Conservation (phyloP, 2,888 invertebrate genomes). For the Lasioglossum calceatum region DNA sequence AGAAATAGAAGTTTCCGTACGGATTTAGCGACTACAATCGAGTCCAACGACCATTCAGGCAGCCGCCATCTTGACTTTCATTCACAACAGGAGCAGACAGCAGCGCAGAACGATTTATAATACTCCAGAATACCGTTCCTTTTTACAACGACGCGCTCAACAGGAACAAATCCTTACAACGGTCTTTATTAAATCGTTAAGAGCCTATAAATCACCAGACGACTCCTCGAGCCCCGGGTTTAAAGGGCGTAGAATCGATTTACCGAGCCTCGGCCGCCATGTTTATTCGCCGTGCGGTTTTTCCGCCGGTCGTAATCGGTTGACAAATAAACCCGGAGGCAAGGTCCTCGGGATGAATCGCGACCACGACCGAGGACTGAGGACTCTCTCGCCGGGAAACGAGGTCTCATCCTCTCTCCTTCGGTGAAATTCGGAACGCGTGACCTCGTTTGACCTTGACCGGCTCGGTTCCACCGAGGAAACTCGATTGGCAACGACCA, state of each 20-base stretch:
- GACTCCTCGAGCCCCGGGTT: not conserved
- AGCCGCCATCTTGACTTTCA: not conserved
- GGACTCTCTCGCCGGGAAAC: not conserved
- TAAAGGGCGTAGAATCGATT: not conserved
- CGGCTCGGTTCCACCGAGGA: not conserved
- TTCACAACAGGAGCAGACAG: not conserved
- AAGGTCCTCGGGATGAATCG: not conserved
- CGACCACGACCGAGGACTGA: not conserved
- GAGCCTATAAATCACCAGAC: not conserved
- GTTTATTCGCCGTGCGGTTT: not conserved
- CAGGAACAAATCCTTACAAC: not conserved
- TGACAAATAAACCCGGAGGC: constrained; percentile 4
- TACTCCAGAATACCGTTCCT: not conserved
- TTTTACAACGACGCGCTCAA: not conserved
- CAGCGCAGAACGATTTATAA: not conserved
- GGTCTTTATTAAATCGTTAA: not conserved
- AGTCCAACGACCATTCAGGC: not conserved
- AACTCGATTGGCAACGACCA: constrained; percentile 25
- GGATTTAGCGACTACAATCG: not conserved
- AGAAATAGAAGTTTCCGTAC: not conserved
- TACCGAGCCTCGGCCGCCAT: not conserved
- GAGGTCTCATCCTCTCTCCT: constrained; percentile 15
- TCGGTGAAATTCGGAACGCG: constrained; percentile 54
- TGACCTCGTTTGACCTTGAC: constrained; percentile 70
- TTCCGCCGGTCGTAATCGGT: not conserved